phyloP scores from a whole-genome alignment of 2,888 invertebrate genomes.

The Molanna angustata region DNA sequence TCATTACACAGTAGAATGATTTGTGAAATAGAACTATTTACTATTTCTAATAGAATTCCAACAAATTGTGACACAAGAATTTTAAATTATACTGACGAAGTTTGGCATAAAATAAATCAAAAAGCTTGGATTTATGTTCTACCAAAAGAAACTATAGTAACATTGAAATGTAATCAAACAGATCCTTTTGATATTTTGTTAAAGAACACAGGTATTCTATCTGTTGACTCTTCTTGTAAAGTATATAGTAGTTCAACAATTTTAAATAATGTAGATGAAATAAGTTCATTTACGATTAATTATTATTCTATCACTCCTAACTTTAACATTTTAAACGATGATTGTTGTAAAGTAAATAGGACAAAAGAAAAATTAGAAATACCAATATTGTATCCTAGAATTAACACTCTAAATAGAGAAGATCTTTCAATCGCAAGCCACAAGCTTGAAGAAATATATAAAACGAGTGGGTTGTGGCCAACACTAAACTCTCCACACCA shows the following conservation, averaged over 20 bases:
- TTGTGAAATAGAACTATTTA: conserved; percentile 1
- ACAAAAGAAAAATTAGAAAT: not conserved
- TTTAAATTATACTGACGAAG: not conserved
- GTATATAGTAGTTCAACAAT: not conserved
- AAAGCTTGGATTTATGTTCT: not conserved
- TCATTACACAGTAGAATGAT: not conserved
- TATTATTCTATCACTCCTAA: not conserved
- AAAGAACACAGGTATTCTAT: not conserved
- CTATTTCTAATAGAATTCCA: not conserved
- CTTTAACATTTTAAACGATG: not conserved
- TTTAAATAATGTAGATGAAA: not conserved
- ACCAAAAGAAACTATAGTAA: not conserved
- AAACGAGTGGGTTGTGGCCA: too few relatives aligned
- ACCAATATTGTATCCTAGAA: not conserved
- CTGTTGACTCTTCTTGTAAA: not conserved
- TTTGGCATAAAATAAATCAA: not conserved
- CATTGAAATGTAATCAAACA: not conserved
- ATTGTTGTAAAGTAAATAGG: not conserved
- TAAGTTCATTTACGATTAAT: not conserved
- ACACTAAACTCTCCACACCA: too few relatives aligned
- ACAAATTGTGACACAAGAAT: not conserved
- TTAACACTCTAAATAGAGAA: not conserved
- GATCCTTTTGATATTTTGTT: not conserved
- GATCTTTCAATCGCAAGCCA: conserved; percentile 2
- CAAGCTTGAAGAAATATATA: conserved; percentile 2